Base-by-base conservation (phyloP, 1,140 invertebrate genomes). In the Trichonephila clavipes region DNA sequence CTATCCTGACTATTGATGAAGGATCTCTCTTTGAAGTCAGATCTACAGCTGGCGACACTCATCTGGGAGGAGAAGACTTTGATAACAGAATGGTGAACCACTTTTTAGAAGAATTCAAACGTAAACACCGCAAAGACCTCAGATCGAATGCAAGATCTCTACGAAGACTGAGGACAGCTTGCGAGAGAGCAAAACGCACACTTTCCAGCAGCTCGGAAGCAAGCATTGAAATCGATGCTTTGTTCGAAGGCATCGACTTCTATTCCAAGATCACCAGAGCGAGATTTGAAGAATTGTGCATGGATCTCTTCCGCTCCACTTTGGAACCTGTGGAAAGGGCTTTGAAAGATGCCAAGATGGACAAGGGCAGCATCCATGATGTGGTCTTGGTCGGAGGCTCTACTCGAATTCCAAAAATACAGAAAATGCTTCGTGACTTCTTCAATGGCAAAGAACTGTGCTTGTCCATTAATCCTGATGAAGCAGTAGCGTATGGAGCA, bases 231-330 rank as follows among this genome's bases (percentile, higher is more conserved):
- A 61, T 96, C 95, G 19, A 59, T 96, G 44, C 95, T 96, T 94
- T 96, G 96, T 93, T 88, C 61, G 21, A 87, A 94, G 28, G 95
- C 96, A 86, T 87, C 95, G 10, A 95, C 28, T 96, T 72, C 16
- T 34, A 72, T 72, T 72, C 98, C 34, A 40, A 40, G 4, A 40
- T 40, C 2, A 40, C 34, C 1, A 40, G 34, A 34, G 34, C 34
- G 4, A 97, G 98, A 95, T 99, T 99, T 95, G 98, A 99, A 96
- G 98, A 99, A 95, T 96, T n/a, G 95, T 95, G 96, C 96, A 95
- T 96, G 94, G 96, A 96, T 58, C 96, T 96, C 93, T 96, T n/a
- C 95, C 96, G 90, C 96, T 96, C 77, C 4, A 87, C 85, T 10
- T 21, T 87, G 24, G 85, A 87, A 16, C 85, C 85, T 62, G 85